These are phyloP conservation scores for Drosophila hydei DNA, from an alignment of 1,140 invertebrate genomes.

Conservation along the genomic window DNA sequence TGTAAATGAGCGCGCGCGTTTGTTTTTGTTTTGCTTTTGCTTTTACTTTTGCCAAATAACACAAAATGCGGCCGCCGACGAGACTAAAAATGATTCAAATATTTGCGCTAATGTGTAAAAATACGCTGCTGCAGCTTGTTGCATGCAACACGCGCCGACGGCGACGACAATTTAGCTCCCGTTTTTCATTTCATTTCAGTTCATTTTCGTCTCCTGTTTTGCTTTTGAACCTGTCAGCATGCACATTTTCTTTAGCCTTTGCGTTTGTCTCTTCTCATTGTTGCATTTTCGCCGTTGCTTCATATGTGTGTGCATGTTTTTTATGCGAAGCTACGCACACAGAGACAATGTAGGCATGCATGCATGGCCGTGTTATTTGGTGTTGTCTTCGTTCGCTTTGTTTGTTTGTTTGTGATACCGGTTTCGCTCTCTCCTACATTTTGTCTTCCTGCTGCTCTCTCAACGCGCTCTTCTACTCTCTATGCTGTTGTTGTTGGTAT, in stretches of 20 bases:
- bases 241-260: slow-evolving; percentile 54
- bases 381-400: slow-evolving; percentile 52
- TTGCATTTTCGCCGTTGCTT: slow-evolving; percentile 50
- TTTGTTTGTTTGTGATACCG: slow-evolving; percentile 72
- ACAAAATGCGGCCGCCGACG: slow-evolving; percentile 50
- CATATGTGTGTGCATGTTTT: slow-evolving; percentile 20
- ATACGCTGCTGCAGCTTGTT: slow-evolving; percentile 70
- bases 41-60: slow-evolving; percentile 49
- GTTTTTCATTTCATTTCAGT: slow-evolving; percentile 54
- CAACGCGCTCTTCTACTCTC: slow-evolving; percentile 18
- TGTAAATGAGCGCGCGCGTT: slow-evolving; percentile 34
- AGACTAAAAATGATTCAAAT: slow-evolving; percentile 60
- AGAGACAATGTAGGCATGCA: slow-evolving; percentile 16
- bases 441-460: slow-evolving; percentile 21
- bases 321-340: slow-evolving; percentile 29
- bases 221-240: slow-evolving; percentile 48
- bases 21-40: slow-evolving; percentile 39
- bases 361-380: slow-evolving; percentile 42
- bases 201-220: slow-evolving; percentile 57
- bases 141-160: slow-evolving; percentile 55
- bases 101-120: slow-evolving; percentile 67
- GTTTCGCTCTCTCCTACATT: slow-evolving; percentile 42
- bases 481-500: slow-evolving; percentile 19
- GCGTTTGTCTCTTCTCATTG: slow-evolving; percentile 38
- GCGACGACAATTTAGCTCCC: slow-evolving; percentile 39